These are phyloP conservation scores for Drosophila tripunctata DNA, from an alignment of 2,888 invertebrate species.

Conservation along the genomic window DNA sequence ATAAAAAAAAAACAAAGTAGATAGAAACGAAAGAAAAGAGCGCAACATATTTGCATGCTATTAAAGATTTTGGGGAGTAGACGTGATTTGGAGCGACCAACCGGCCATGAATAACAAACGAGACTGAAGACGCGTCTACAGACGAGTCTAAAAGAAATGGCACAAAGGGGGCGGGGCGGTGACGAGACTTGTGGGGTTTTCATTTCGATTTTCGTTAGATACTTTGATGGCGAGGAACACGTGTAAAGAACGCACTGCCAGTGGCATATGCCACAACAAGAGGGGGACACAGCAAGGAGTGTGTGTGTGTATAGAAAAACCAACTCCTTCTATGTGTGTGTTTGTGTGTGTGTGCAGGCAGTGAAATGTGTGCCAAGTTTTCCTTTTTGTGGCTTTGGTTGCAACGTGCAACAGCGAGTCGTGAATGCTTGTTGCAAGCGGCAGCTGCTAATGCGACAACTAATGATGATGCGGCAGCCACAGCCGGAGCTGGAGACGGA, in stretches of 20 bases:
- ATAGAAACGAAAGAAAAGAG: neutral
- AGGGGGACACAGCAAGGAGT: neutral
- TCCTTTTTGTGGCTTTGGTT: slow-evolving; percentile 43
- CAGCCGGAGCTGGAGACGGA: slow-evolving; percentile 45
- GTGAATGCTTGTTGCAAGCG: slow-evolving; percentile 35
- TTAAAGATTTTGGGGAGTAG: slow-evolving; percentile 4
- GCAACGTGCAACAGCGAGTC: slow-evolving; percentile 33
- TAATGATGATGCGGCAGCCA: slow-evolving; percentile 60
- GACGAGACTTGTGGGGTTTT: too few species aligned
- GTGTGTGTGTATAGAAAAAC: neutral
- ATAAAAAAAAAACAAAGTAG: slow-evolving; percentile 11
- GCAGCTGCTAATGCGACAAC: slow-evolving; percentile 57
- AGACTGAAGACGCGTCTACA: neutral
- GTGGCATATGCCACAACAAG: too few species aligned
- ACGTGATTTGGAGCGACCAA: slow-evolving; percentile 66
- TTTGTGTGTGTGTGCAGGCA: slow-evolving; percentile 10
- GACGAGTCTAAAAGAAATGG: neutral
- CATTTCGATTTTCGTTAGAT: too few species aligned
- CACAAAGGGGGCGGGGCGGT: neutral
- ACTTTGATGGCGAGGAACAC: too few species aligned
- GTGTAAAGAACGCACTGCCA: too few species aligned
- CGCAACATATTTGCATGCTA: slow-evolving; percentile 53
- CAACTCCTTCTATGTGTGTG: slow-evolving; percentile 18
- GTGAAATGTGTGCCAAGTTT: slow-evolving; percentile 70
- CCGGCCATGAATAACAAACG: slow-evolving; percentile 58